Evolutionary conservation across 2,888 invertebrate genomes (phyloP).

Genomic region (Xestoiulus laeticollis): DNA sequence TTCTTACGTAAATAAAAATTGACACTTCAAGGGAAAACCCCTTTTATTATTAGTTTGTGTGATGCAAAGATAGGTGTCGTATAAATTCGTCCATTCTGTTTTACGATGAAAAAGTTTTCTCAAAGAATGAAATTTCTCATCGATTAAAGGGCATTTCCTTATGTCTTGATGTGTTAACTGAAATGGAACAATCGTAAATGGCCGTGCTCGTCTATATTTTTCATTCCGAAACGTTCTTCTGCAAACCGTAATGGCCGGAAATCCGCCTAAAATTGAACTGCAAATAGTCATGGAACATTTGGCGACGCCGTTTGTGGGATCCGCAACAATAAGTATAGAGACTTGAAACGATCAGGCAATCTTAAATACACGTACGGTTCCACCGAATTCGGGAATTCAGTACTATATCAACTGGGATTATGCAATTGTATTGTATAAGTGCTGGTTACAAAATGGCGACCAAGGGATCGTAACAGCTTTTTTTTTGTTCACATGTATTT

Average conservation of each 20-base stretch:
- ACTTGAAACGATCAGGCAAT: background rate
- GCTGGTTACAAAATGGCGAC: background rate
- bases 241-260: background rate
- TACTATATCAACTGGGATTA: background rate
- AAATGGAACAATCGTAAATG: background rate
- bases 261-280: constrained; percentile 14
- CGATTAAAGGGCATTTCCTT: background rate
- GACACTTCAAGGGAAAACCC: too few relatives aligned
- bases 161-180: background rate
- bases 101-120: background rate
- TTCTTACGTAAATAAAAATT: too few relatives aligned
- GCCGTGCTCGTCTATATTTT: background rate
- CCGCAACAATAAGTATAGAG: background rate
- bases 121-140: background rate
- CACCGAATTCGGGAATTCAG: background rate
- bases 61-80: too few relatives aligned
- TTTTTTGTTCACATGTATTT: background rate
- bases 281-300: background rate
- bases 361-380: background rate
- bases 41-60: too few relatives aligned
- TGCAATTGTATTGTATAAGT: background rate
- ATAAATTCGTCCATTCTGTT: background rate
- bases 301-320: background rate
- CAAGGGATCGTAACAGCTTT: background rate
- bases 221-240: background rate